Evolutionary conservation across 2,888 invertebrate genomes (phyloP).

Genomic region (Aethes cnicana): DNA sequence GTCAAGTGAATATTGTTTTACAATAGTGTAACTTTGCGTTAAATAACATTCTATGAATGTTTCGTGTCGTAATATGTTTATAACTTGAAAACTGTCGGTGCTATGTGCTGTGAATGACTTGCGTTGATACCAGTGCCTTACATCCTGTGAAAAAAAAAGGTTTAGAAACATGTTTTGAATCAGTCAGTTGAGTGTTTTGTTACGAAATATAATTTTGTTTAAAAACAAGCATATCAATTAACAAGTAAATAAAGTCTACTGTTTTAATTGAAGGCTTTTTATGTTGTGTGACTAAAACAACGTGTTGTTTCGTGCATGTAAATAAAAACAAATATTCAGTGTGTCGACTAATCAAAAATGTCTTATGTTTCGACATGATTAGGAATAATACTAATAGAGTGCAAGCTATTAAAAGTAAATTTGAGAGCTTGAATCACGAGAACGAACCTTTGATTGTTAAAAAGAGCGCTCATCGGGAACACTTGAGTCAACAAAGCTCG

Average conservation of each 20-base stretch:
- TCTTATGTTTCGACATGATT: constrained; percentile 66
- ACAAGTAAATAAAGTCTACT: constrained; percentile 1
- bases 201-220: too few relatives aligned
- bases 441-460: constrained; percentile 44
- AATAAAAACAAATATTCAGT: constrained; percentile 25
- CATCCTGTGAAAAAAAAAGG: constrained; percentile 31
- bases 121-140: constrained; percentile 26
- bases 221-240: too few relatives aligned
- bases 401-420: constrained; percentile 85
- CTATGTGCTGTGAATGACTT: constrained; percentile 8
- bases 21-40: constrained; percentile 46
- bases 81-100: constrained; percentile 6
- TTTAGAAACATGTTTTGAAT: constrained; percentile 29
- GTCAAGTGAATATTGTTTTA: constrained; percentile 53
- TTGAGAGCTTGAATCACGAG: constrained; percentile 78
- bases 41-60: constrained; percentile 43
- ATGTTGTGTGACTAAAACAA: constrained; percentile 20
- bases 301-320: constrained; percentile 23
- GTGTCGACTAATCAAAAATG: constrained; percentile 50
- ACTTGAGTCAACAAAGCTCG: constrained; percentile 33
- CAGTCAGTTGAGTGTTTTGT: constrained; percentile 25
- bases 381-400: constrained; percentile 79
- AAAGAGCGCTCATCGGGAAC: constrained; percentile 24
- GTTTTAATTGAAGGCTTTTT: constrained; percentile 8
- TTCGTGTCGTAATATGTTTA: constrained; percentile 10